Evolutionary conservation across 2,888 invertebrate species (phyloP).

Genomic region (Therioaphis trifolii): DNA sequence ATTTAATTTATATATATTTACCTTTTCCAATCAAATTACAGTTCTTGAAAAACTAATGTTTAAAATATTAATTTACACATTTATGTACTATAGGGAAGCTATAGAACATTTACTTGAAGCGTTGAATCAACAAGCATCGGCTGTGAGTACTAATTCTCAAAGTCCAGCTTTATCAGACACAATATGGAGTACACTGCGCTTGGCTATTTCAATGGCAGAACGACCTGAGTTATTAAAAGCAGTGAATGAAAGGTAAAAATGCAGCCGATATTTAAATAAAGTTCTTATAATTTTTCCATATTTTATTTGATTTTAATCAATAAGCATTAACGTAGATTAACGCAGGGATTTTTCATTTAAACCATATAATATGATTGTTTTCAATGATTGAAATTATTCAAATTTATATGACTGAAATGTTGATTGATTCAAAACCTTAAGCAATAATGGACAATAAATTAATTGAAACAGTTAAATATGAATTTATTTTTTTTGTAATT

Average conservation of each 20-base stretch:
- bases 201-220: constrained; percentile 81
- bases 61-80: neutral
- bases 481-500: constrained; percentile 6
- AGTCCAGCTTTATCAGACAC: constrained; percentile 80
- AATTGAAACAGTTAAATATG: neutral
- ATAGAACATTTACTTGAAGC: constrained; percentile 95
- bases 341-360: neutral
- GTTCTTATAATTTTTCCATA: neutral
- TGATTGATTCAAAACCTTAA: neutral
- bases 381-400: neutral
- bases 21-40: neutral
- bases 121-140: constrained; percentile 89
- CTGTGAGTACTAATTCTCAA: constrained; percentile 72
- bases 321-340: neutral
- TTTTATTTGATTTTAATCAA: no score
- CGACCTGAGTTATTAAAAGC: constrained; percentile 72
- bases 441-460: neutral
- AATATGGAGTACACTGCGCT: constrained; percentile 92
- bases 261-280: no score
- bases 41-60: neutral
- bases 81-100: constrained; percentile 78
- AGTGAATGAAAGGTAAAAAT: constrained; percentile 71
- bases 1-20: constrained; percentile 6
- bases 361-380: neutral
- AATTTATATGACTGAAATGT: neutral